phyloP scores from a whole-genome alignment of 2,888 invertebrate genomes.

The Gonocerus acuteangulatus region DNA sequence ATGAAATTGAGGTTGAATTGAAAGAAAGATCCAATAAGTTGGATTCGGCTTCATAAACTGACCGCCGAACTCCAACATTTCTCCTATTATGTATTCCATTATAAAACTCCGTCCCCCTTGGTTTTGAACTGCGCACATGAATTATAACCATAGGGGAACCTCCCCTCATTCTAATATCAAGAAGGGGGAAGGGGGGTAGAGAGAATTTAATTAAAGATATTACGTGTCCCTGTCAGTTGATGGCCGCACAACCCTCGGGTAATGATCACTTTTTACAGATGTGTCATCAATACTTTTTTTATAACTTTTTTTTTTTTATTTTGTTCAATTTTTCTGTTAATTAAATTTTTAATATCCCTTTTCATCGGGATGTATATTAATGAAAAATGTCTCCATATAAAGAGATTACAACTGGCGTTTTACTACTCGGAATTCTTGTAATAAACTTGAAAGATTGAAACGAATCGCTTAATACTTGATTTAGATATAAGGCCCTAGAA shows the following conservation, averaged over 20 bases:
- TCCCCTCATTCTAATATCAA: neutral
- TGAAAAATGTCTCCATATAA: no score
- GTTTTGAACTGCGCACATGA: neutral
- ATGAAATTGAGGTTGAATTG: no score
- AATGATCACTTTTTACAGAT: neutral
- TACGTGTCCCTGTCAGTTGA: neutral
- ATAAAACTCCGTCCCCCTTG: neutral
- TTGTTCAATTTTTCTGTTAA: neutral
- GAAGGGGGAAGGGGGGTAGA: neutral
- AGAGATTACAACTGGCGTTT: no score
- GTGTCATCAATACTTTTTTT: neutral
- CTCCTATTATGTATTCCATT: neutral
- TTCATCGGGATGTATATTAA: no score
- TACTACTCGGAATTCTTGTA: no score
- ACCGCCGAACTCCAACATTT: neutral
- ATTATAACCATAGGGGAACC: neutral
- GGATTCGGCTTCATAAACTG: neutral
- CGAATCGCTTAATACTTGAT: no score
- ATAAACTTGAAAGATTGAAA: no score
- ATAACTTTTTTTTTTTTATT: neutral
- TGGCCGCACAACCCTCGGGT: neutral
- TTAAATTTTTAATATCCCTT: neutral
- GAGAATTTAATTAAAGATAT: neutral
- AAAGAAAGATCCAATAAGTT: no score
- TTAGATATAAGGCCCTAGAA: no score